Percentiles rank a stretch among this genome's conserved stretches.
phyloP scores from a whole-genome alignment of 2,113 vertebrate genomes.

The Hippoglossus stenolepis region DNA sequence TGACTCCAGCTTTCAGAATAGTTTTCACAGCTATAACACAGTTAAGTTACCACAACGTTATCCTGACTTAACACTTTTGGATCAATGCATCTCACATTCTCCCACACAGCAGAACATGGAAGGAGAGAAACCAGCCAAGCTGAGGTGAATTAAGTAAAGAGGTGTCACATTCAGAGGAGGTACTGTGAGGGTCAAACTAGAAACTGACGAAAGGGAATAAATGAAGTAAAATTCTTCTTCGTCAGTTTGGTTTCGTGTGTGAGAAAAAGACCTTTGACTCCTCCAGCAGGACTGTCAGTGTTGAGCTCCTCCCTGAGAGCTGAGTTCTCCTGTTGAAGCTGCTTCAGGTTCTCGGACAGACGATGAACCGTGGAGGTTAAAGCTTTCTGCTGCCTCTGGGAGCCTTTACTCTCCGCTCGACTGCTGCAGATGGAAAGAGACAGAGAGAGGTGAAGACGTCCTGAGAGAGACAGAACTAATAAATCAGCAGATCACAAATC shows the following conservation, averaged over 20 bases:
- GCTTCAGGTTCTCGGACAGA: slow-evolving; percentile 86
- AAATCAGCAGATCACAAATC: background rate
- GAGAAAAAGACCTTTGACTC: slow-evolving; percentile 76
- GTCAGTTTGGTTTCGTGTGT: no score
- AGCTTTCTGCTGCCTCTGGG: slow-evolving; percentile 83
- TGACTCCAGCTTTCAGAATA: no score
- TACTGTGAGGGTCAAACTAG: no score
- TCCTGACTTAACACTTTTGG: no score
- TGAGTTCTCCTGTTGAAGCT: slow-evolving; percentile 88
- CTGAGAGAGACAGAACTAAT: background rate
- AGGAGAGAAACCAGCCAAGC: no score
- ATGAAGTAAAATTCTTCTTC: no score
- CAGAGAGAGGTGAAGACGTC: background rate
- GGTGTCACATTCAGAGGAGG: no score
- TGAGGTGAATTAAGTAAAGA: no score
- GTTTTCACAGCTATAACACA: no score
- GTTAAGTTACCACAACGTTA: no score
- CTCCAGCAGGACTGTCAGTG: slow-evolving; percentile 77
- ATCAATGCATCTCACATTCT: background rate
- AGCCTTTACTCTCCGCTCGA: slow-evolving; percentile 81
- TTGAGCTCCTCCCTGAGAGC: slow-evolving; percentile 86
- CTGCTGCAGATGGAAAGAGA: slow-evolving; percentile 51
- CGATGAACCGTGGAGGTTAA: slow-evolving; percentile 85
- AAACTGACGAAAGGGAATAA: no score
- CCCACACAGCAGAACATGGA: background rate